These are phyloP conservation scores for Cinclus cinclus DNA, from an alignment of 2,113 vertebrate genomes.

Conservation along the genomic window DNA sequence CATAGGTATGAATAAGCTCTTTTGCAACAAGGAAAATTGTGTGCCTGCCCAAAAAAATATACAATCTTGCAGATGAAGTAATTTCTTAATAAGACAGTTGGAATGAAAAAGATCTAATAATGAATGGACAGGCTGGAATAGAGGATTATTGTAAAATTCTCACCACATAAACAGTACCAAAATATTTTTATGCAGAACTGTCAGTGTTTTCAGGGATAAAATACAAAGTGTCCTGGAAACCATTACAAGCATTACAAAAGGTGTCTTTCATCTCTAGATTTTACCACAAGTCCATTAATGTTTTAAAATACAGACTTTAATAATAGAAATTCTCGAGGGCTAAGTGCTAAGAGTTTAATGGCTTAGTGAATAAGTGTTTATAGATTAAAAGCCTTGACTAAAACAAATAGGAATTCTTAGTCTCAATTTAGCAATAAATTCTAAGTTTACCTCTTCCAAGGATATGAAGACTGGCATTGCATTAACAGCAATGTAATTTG, in stretches of 20 bases:
- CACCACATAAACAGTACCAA: background rate
- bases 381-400: conserved; percentile 40
- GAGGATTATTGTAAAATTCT: background rate
- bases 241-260: background rate
- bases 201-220: background rate
- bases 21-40: background rate
- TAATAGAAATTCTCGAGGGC: background rate
- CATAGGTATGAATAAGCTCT: background rate
- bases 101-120: conserved; percentile 6
- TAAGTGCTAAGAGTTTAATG: background rate
- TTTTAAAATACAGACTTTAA: background rate
- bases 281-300: background rate
- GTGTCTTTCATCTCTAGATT: background rate
- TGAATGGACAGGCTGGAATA: background rate
- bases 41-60: background rate
- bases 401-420: conserved; percentile 12
- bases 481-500: conserved; percentile 16
- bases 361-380: background rate
- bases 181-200: conserved; percentile 24
- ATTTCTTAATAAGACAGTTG: background rate
- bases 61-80: background rate
- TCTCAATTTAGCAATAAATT: background rate
- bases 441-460: background rate
- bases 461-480: background rate
- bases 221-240: conserved; percentile 33